These are phyloP conservation scores for Tenthredo notha DNA, from an alignment of 2,888 invertebrate genomes.

Conservation along the genomic window DNA sequence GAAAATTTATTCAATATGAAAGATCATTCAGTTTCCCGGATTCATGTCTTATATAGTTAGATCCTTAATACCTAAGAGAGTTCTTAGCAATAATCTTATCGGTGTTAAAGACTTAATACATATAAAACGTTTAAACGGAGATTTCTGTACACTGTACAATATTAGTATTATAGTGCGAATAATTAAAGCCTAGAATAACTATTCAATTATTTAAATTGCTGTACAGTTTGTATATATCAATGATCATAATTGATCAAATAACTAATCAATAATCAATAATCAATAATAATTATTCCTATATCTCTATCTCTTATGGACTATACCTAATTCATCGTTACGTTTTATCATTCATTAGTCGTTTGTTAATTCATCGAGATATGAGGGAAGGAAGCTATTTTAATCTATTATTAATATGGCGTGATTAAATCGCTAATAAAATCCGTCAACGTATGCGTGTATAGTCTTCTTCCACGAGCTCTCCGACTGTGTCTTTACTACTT, in stretches of 20 bases:
- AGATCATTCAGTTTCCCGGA: background rate
- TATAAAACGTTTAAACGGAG: constrained; percentile 41
- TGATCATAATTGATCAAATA: constrained; percentile 51
- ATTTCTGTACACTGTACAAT: constrained; percentile 69
- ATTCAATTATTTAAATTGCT: constrained; percentile 61
- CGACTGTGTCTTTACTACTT: background rate
- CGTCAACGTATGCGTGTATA: background rate
- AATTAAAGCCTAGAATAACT: constrained; percentile 53
- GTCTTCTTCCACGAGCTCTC: background rate
- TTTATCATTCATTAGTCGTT: constrained; percentile 55
- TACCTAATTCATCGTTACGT: constrained; percentile 47
- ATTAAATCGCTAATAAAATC: constrained; percentile 48
- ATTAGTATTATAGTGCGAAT: constrained; percentile 13
- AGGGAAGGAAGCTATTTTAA: constrained; percentile 64
- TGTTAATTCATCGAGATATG: constrained; percentile 59
- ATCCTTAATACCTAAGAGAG: constrained; percentile 7
- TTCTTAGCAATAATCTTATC: background rate
- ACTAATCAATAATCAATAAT: background rate
- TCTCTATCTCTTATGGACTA: background rate
- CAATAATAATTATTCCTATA: background rate
- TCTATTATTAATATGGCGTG: constrained; percentile 63
- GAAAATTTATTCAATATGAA: background rate
- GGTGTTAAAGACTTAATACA: background rate
- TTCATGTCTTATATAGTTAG: background rate
- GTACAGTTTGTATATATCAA: constrained; percentile 57